Conservation (phyloP, 1,140 invertebrate species). For the Drepana arcuata region DNA sequence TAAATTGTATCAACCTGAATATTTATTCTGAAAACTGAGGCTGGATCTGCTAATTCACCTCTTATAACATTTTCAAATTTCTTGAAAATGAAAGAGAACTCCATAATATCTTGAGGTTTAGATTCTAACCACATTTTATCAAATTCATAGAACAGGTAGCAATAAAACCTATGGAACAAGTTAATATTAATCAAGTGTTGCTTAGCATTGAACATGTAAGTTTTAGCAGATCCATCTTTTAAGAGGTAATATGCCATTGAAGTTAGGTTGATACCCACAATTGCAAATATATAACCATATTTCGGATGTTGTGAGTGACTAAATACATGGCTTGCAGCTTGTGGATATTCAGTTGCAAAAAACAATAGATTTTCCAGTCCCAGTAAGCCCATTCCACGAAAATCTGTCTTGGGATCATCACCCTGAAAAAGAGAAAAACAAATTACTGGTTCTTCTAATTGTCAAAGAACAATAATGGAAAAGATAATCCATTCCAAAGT, state of each 20-base stretch:
- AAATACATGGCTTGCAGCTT: constrained; percentile 85
- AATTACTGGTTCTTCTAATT: not conserved
- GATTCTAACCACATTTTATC: constrained; percentile 93
- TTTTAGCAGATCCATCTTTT: constrained; percentile 86
- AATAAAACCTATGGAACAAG: constrained; percentile 95
- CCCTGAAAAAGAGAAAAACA: constrained; percentile 76
- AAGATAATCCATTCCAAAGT: no score
- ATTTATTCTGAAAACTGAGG: constrained; percentile 81
- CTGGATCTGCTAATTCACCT: constrained; percentile 75
- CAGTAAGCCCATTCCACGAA: constrained; percentile 97
- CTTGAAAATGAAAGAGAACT: constrained; percentile 89
- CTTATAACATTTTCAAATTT: constrained; percentile 86
- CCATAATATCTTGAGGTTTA: constrained; percentile 94
- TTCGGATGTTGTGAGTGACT: constrained; percentile 91
- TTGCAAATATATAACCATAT: constrained; percentile 91
- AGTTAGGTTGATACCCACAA: constrained; percentile 95
- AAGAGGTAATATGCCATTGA: constrained; percentile 89
- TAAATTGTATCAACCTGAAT: constrained; percentile 78
- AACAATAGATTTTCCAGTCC: constrained; percentile 94
- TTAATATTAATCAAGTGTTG: constrained; percentile 79
- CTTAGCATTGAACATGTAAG: constrained; percentile 93
- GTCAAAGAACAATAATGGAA: no score
- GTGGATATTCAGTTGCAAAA: constrained; percentile 87
- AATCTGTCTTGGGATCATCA: constrained; percentile 97
- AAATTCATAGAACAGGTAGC: constrained; percentile 95